Base-by-base conservation (phyloP, 35 echinoderm and acorn worm species). In the Ptychodera flava region DNA sequence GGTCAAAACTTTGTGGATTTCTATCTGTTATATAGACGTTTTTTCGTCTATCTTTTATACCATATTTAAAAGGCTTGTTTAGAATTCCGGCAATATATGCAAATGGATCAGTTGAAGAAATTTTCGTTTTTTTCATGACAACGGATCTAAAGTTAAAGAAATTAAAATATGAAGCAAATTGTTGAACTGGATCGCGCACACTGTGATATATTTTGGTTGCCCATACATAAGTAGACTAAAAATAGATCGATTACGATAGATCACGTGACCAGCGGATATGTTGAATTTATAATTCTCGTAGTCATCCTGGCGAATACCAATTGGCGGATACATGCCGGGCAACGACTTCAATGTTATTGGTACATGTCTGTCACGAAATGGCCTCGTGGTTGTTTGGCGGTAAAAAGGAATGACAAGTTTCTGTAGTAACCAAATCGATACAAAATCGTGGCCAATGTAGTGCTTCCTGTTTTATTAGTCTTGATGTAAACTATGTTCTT, bases 1-100 rank as follows among this genome's bases (percentile, higher is more conserved):
- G 85, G 77, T 94, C 95, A 82, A 37, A 97, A 22, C 93, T 35
- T 78, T 88, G 84, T 34, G 87, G 86, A 78, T 97, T 97, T 31
- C 81, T 28, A 28, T 34, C 35, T 16, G n/a, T 33, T 32, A 36
- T 31, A 81, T 82, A n/a, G n/a, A 35, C 1, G 28, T 33, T n/a
- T 15, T n/a, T 34, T 36, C 33, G 37, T 28, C 29, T 83, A 30
- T 36, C 35, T 37, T 15, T 83, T 14, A 36, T 83, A 22, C 35
- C 28, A 83, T 83, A 83, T 28, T 30, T 36, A 0, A n/a, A 0
- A 10, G 82, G 32, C 0, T 37, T 34, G 35, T 83, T 16, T 36
- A 83, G 30, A 37, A 83, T 36, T 83, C 30, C 16, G 1, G 35
- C 82, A 14, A 83, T 10, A 16, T 33, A 33, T 33, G 31, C 34